These are phyloP conservation scores for Chironomus striatipennis DNA, from an alignment of 1,140 invertebrate species.

Conservation along the genomic window DNA sequence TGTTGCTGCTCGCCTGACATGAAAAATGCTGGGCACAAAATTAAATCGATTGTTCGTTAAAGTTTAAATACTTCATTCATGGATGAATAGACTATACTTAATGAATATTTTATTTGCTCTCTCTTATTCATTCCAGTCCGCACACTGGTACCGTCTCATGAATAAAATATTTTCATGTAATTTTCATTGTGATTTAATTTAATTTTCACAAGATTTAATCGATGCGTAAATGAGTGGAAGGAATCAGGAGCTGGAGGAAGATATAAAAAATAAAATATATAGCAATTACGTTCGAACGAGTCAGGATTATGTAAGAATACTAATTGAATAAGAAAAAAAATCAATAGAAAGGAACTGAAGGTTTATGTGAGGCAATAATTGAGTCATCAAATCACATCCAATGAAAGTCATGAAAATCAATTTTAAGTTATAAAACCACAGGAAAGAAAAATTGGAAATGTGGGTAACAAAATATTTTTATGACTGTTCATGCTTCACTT, in stretches of 20 bases:
- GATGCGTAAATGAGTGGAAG: no score
- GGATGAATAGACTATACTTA: background rate
- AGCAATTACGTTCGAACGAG: no score
- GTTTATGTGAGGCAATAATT: no score
- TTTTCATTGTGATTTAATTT: conserved; percentile 15
- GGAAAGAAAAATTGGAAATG: background rate
- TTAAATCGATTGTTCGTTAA: conserved; percentile 7
- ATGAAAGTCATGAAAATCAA: no score
- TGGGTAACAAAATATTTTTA: background rate
- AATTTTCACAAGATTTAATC: background rate
- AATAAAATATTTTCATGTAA: conserved; percentile 3
- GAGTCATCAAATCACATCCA: no score
- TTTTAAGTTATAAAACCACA: no score
- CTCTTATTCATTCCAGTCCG: background rate
- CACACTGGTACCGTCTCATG: background rate
- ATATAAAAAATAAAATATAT: no score
- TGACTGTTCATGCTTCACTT: background rate
- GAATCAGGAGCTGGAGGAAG: no score
- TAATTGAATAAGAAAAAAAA: no score
- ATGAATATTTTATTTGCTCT: background rate
- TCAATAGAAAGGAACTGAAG: no score
- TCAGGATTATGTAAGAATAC: no score
- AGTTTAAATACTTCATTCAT: conserved; percentile 3
- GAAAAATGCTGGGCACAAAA: background rate
- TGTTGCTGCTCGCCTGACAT: background rate